These are phyloP conservation scores for Cliona cf. orientalis DNA, from an alignment of 37 sponge, comb jelly and placozoan species.

Conservation along the genomic window DNA sequence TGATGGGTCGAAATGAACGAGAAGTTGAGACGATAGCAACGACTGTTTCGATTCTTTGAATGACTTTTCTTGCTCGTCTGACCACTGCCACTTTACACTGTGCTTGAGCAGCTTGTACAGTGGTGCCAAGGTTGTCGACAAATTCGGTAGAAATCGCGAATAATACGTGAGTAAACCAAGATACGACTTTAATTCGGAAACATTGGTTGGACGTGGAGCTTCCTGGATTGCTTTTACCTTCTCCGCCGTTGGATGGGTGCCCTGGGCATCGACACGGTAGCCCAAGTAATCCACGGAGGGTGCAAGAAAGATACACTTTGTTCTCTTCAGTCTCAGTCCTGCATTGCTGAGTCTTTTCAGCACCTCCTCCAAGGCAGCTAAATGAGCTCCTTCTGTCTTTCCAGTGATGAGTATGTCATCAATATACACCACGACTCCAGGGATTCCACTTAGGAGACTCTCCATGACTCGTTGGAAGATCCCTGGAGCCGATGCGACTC, in stretches of 20 bases:
- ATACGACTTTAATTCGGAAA: constrained; percentile 27
- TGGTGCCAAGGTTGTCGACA: constrained; percentile 27
- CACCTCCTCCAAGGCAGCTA: constrained; percentile 9
- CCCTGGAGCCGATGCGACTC: constrained; percentile 44
- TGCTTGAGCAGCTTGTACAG: constrained; percentile 10
- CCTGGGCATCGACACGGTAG: constrained; percentile 26
- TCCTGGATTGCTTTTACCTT: constrained; percentile 29
- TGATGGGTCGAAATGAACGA: constrained; percentile 46
- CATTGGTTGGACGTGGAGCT: constrained; percentile 37
- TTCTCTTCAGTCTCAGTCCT: constrained; percentile 7
- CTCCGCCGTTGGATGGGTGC: constrained; percentile 28
- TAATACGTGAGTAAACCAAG: constrained; percentile 36
- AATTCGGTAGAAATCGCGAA: constrained; percentile 34
- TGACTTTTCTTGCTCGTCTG: constrained; percentile 2
- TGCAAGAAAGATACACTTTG: constrained; percentile 15
- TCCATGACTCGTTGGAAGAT: constrained; percentile 37
- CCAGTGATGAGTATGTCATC: constrained; percentile 41
- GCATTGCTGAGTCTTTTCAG: constrained; percentile 12
- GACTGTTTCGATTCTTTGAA: constrained; percentile 47
- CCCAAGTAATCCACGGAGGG: constrained; percentile 10
- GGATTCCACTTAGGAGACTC: not conserved
- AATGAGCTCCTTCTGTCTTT: not conserved
- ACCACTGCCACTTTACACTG: constrained; percentile 45
- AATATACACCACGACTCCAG: constrained; percentile 22
- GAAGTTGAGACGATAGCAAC: constrained; percentile 39